phyloP scores from a whole-genome alignment of 2,888 invertebrate genomes.

The Frankliniella intonsa region DNA sequence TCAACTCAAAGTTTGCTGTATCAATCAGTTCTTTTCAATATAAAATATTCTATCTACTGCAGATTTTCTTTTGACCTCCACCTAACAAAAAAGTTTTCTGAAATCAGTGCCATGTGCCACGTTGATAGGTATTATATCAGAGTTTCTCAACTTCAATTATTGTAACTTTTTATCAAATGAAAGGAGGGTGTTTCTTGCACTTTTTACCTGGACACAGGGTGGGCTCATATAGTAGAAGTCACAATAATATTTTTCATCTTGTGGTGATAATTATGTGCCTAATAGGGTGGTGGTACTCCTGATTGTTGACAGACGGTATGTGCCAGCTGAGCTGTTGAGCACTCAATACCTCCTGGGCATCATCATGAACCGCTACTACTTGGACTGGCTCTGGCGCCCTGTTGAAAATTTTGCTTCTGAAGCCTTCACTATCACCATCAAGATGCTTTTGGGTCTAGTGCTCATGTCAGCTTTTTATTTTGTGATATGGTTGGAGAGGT shows the following conservation, averaged over 20 bases:
- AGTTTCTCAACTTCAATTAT: no score
- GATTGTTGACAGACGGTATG: constrained; percentile 14
- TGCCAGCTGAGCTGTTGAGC: constrained; percentile 12
- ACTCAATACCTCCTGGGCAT: constrained; percentile 9
- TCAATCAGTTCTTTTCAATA: not conserved
- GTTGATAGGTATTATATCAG: no score
- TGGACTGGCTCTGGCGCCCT: not conserved
- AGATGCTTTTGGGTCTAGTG: not conserved
- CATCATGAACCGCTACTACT: constrained; percentile 20
- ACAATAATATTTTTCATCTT: no score
- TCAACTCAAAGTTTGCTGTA: not conserved
- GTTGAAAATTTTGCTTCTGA: not conserved
- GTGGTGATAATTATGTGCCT: not conserved
- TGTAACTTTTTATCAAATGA: no score
- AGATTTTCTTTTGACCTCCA: no score
- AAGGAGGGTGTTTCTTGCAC: no score
- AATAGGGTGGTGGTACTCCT: constrained; percentile 12
- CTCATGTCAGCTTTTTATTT: not conserved
- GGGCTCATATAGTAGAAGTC: no score
- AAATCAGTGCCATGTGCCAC: no score
- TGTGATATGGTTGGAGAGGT: not conserved
- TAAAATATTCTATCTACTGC: not conserved
- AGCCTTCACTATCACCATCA: not conserved
- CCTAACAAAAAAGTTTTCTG: no score
- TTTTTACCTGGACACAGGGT: no score